A percentile compares a stretch with the other conserved stretches of the same genome.
Conservation (phyloP, 2,888 invertebrate species). For the Eupsilia transversa region DNA sequence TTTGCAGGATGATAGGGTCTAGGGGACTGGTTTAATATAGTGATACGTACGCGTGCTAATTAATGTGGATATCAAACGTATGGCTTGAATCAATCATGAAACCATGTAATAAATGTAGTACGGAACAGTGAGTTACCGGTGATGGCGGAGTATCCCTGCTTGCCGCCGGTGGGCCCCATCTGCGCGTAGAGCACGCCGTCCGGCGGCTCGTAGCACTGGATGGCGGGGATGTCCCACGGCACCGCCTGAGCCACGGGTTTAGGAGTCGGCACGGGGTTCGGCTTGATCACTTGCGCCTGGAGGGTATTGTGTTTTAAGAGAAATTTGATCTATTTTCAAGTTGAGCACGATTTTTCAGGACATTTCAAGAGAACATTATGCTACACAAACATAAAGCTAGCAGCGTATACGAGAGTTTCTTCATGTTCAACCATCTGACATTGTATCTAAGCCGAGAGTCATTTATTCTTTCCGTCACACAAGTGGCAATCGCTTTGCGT, state of each 20-base stretch:
- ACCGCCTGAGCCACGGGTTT: conserved; percentile 91
- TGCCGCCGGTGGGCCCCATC: conserved; percentile 98
- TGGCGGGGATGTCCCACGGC: conserved; percentile 96
- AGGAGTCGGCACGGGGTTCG: conserved; percentile 90
- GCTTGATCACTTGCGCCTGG: conserved; percentile 70
- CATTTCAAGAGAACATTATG: not conserved
- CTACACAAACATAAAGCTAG: too few species aligned
- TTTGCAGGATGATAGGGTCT: not conserved
- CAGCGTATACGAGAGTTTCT: too few species aligned
- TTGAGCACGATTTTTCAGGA: not conserved
- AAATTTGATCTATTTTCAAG: not conserved
- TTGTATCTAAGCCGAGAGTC: too few species aligned
- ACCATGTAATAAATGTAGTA: not conserved
- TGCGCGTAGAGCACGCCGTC: conserved; percentile 98
- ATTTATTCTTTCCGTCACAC: too few species aligned
- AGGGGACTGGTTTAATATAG: not conserved
- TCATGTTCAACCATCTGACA: too few species aligned
- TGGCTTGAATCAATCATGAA: not conserved
- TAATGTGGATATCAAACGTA: not conserved
- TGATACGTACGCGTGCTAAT: not conserved
- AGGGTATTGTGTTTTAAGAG: not conserved
- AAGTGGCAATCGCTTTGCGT: too few species aligned
- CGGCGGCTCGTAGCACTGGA: conserved; percentile 96
- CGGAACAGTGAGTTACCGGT: conserved; percentile 90
- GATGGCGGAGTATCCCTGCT: conserved; percentile 96